phyloP scores from a whole-genome alignment of 2,888 invertebrate species.

The Mythimna loreyi region DNA sequence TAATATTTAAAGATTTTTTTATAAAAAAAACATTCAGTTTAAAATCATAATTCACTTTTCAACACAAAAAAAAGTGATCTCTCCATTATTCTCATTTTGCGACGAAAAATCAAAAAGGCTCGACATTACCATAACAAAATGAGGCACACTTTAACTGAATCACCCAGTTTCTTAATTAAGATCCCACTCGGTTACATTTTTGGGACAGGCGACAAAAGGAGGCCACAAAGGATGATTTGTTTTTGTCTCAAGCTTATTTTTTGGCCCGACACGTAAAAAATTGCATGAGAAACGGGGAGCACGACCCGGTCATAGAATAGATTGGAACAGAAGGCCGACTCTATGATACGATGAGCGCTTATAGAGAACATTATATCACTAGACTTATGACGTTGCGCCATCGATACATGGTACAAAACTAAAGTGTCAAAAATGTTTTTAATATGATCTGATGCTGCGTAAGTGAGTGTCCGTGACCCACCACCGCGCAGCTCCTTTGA shows the following conservation, averaged over 20 bases:
- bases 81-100: conserved; percentile 29
- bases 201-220: conserved; percentile 67
- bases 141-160: conserved; percentile 59
- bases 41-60: not conserved
- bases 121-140: conserved; percentile 61
- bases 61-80: conserved; percentile 40
- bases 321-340: conserved; percentile 1
- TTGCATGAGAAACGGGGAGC: conserved; percentile 46
- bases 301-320: conserved; percentile 43
- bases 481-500: no score
- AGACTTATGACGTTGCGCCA: no score
- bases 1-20: not conserved
- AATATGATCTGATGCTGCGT: no score
- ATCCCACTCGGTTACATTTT: conserved; percentile 69
- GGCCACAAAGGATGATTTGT: conserved; percentile 75
- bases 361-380: no score
- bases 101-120: conserved; percentile 54
- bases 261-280: conserved; percentile 58
- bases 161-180: conserved; percentile 70
- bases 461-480: no score
- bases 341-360: no score
- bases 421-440: no score
- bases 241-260: conserved; percentile 67
- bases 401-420: no score
- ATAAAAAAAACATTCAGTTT: not conserved